Conservation (phyloP, 2,113 vertebrate genomes). For the Elachura formosa region DNA sequence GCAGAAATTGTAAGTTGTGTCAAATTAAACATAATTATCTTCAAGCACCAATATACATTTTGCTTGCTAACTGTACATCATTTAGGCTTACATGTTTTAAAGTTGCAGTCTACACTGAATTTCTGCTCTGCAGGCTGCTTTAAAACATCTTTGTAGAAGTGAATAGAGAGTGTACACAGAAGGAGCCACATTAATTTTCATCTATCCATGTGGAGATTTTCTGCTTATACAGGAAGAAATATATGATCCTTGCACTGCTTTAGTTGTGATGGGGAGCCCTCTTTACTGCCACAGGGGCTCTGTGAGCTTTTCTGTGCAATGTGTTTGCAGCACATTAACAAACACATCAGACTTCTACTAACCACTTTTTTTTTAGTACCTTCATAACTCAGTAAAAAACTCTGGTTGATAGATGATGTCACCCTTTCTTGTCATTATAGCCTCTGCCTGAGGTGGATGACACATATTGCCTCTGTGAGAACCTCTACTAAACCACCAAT, state of each 20-base stretch:
- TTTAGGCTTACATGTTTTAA: neutral
- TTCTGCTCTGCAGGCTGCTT: neutral
- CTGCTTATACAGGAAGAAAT: neutral
- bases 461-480: neutral
- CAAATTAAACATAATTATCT: neutral
- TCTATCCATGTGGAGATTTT: neutral
- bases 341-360: neutral
- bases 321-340: neutral
- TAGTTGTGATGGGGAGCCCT: neutral
- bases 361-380: neutral
- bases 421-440: neutral
- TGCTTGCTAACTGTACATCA: neutral
- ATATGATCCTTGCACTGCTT: neutral
- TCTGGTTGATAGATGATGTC: neutral
- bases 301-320: neutral
- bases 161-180: neutral
- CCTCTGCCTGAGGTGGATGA: neutral
- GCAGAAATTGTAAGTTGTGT: neutral
- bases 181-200: neutral
- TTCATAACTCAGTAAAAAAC: neutral
- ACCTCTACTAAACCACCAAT: neutral
- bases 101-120: neutral
- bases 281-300: neutral
- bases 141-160: neutral
- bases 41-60: neutral